phyloP scores from a whole-genome alignment of 2,113 vertebrate species.

The Mesembrinibis cayennensis region DNA sequence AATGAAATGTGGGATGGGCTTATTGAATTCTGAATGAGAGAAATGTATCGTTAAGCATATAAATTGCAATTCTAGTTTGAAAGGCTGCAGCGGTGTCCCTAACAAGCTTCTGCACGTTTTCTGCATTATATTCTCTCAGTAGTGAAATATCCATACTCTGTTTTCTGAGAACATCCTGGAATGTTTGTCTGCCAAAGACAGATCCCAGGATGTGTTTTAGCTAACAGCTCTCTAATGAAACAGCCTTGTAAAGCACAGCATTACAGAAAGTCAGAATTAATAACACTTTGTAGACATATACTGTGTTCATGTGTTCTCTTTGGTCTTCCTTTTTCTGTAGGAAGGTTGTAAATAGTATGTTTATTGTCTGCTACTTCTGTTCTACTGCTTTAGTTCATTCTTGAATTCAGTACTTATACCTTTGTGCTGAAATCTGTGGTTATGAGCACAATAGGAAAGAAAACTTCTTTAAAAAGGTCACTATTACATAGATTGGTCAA shows the following conservation, averaged over 20 bases:
- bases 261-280: background rate
- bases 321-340: background rate
- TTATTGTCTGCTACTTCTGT: background rate
- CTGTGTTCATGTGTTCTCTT: background rate
- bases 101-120: background rate
- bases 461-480: background rate
- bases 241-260: background rate
- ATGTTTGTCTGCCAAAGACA: background rate
- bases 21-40: background rate
- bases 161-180: background rate
- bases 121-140: background rate
- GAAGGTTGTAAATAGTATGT: background rate
- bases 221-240: background rate
- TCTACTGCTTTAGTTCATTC: background rate
- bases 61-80: background rate
- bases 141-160: background rate
- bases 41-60: background rate
- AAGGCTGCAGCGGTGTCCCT: background rate
- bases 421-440: background rate
- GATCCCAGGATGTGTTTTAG: background rate
- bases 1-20: background rate
- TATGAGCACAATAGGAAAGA: background rate
- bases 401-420: background rate
- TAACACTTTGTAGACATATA: background rate
- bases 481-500: background rate